Base-by-base conservation (phyloP, 2,888 invertebrate species). In the Caenorhabditis sp. region DNA sequence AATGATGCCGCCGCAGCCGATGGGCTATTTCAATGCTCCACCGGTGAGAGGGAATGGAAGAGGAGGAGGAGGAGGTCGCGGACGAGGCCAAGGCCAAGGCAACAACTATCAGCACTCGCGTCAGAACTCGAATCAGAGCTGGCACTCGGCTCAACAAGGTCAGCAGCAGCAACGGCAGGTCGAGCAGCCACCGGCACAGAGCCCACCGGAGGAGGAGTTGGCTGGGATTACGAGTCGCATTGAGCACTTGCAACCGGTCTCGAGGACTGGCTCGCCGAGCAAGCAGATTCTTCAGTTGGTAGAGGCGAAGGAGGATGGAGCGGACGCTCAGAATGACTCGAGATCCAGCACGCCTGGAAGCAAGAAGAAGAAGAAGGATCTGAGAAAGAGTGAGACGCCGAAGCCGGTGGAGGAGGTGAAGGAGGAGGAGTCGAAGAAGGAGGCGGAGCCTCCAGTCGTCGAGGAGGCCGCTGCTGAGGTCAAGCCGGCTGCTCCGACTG, bases 281-380 rank as follows among this genome's bases (percentile, higher is more conserved):
- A 82, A 82, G 24, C 82, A 82, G 47, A 73, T 82, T 68, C 63
- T 82, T 2, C 82, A 82, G n/a, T 28, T 77, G 2, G 74, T 74
- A 5, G 80, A 69, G 28, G 7, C 38, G 14, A 35, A 31, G 28
- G 47, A 64, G 24, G 63, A 64, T 14, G 66, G n/a, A 1, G 47
- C 12, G 7, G 47, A 28, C 31, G 47, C 22, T 12, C 54, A 38
- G 31, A 31, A 16, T 54, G 22, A n/a, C n/a, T n/a, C n/a, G n/a
- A n/a, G n/a, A n/a, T n/a, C 59, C 5, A 47, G 44, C n/a, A 59
- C 70, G n/a, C 70, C 58, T 1, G 8, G 28, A 12, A 8, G 44
- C 19, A n/a, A 31, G 28, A 38, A 38, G 10, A 49, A 47, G 59
- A 59, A 31, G 16, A 35, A 49, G 44, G 54, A 68, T 54, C 41